Percentiles rank a stretch among this genome's conserved stretches.
Evolutionary conservation across 2,113 vertebrate genomes (phyloP).

Genomic region (Anas platyrhynchos): DNA sequence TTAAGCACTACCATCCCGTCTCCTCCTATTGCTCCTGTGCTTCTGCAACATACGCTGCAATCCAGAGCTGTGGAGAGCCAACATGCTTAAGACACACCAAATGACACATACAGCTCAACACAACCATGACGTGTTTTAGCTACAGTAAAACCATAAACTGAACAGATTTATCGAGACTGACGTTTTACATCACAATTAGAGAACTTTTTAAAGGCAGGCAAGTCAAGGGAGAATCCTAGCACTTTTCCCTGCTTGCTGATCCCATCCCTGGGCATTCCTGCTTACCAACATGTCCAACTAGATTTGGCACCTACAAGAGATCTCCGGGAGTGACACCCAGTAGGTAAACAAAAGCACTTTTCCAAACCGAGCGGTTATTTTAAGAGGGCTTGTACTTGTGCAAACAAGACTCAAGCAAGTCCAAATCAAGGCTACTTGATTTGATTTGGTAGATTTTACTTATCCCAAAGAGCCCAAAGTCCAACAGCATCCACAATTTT

Average conservation of each 20-base stretch:
- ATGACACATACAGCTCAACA: background rate
- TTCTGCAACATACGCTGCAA: background rate
- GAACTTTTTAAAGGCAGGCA: background rate
- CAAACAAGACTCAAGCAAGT: background rate
- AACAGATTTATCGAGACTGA: background rate
- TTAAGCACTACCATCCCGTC: background rate
- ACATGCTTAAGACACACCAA: background rate
- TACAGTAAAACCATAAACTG: background rate
- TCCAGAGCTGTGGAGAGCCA: background rate
- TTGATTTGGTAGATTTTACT: background rate
- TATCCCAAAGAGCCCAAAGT: background rate
- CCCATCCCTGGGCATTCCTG: background rate
- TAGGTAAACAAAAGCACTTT: background rate
- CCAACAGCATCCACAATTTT: background rate
- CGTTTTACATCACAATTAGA: background rate
- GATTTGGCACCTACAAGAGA: background rate
- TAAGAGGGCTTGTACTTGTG: background rate
- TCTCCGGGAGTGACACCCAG: background rate
- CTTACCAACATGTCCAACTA: background rate
- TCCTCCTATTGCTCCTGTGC: background rate
- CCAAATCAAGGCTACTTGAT: background rate
- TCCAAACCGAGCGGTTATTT: conserved; percentile 2
- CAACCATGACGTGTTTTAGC: background rate
- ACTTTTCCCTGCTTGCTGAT: background rate
- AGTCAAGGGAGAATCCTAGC: background rate